Percentiles rank a stretch among this genome's conserved stretches.
phyloP scores from a whole-genome alignment of 1,140 invertebrate species.

The Maniola jurtina region DNA sequence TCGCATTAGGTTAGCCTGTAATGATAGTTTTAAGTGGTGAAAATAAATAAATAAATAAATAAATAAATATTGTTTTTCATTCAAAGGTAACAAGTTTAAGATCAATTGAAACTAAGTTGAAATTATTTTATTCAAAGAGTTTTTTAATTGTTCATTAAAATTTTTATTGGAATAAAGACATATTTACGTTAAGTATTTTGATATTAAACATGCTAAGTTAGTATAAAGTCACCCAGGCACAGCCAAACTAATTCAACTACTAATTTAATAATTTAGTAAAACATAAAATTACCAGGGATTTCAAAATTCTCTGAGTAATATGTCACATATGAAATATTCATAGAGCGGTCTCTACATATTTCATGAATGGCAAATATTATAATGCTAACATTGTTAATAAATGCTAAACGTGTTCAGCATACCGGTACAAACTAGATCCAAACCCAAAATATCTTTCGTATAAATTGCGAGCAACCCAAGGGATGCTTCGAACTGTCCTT shows the following conservation, averaged over 20 bases:
- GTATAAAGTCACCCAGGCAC: not conserved
- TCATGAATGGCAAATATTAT: constrained; percentile 19
- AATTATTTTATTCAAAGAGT: too few relatives aligned
- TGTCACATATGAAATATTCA: constrained; percentile 11
- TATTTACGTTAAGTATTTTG: too few relatives aligned
- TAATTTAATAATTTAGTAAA: not conserved
- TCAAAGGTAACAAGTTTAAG: too few relatives aligned
- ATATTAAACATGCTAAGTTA: too few relatives aligned
- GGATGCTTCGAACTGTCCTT: constrained; percentile 27
- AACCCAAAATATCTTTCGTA: constrained; percentile 33
- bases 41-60: too few relatives aligned
- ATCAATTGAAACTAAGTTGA: too few relatives aligned
- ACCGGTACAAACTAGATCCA: constrained; percentile 36
- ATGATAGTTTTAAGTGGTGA: too few relatives aligned
- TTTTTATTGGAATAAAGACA: too few relatives aligned
- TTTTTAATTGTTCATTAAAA: too few relatives aligned
- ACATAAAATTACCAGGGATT: not conserved
- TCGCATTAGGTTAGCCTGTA: too few relatives aligned
- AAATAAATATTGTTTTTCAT: too few relatives aligned
- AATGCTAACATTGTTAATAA: constrained; percentile 22
- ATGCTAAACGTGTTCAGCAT: constrained; percentile 36
- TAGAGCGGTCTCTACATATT: constrained; percentile 1
- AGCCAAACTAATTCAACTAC: too few relatives aligned
- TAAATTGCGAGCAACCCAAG: constrained; percentile 31
- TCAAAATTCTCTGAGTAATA: constrained; percentile 2